Evolutionary conservation across 2,113 vertebrate genomes (phyloP).

Genomic region (Jacana jacana): DNA sequence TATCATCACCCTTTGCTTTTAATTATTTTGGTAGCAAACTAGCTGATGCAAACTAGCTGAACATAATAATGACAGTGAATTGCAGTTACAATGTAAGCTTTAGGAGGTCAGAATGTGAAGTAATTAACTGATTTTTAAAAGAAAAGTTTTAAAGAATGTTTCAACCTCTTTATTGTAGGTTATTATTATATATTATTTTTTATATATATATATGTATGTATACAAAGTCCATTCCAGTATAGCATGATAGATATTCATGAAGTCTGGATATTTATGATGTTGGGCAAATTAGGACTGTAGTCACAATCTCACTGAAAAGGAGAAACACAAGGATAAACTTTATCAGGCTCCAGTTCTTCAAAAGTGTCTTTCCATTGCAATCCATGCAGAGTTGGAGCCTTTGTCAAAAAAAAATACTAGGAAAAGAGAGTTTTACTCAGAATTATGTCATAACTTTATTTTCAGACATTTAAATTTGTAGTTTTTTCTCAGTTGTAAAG

Average conservation of each 20-base stretch:
- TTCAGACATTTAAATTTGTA: neutral
- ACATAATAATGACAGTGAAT: neutral
- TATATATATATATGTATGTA: neutral
- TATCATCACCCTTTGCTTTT: slow-evolving; percentile 8
- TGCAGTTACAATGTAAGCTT: neutral
- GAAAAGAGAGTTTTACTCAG: neutral
- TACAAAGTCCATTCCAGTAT: neutral
- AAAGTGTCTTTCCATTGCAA: neutral
- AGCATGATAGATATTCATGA: neutral
- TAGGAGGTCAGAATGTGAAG: neutral
- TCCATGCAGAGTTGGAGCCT: neutral
- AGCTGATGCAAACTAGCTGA: neutral
- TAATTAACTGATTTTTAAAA: neutral
- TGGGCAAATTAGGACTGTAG: neutral
- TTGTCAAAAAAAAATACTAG: neutral
- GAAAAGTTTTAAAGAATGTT: neutral
- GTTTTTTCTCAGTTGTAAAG: neutral
- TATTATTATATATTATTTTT: neutral
- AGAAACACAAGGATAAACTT: neutral
- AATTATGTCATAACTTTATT: neutral
- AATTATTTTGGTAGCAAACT: slow-evolving; percentile 25
- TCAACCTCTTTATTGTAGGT: neutral
- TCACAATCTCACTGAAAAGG: neutral
- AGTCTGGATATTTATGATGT: neutral
- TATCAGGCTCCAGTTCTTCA: neutral